phyloP scores from a whole-genome alignment of 1,140 invertebrate species.

The Drosophila santomea region DNA sequence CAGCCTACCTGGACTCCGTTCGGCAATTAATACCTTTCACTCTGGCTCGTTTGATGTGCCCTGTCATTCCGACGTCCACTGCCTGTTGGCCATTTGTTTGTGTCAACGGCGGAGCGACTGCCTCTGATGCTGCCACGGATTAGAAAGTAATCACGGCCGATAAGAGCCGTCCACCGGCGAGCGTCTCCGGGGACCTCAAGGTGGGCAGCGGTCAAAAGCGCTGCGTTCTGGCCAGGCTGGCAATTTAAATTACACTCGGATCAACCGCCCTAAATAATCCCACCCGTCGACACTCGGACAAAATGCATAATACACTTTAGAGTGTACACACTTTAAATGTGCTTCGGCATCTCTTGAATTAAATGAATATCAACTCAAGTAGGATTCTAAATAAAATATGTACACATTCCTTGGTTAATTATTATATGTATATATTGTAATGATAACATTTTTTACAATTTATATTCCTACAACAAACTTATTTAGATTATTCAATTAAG shows the following conservation, averaged over 20 bases:
- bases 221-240: constrained; percentile 45
- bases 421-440: too few species aligned
- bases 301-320: neutral
- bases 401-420: too few species aligned
- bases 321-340: too few species aligned
- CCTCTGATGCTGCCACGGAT: constrained; percentile 74
- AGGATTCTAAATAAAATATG: too few species aligned
- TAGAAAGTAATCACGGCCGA: constrained; percentile 82
- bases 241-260: constrained; percentile 70
- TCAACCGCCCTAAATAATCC: constrained; percentile 18
- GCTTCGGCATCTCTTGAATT: too few species aligned
- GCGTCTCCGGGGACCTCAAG: constrained; percentile 65
- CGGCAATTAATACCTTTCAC: constrained; percentile 82
- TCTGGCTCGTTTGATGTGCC: constrained; percentile 70
- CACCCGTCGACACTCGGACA: neutral
- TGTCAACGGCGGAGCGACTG: constrained; percentile 70
- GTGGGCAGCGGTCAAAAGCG: constrained; percentile 45
- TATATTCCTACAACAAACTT: too few species aligned
- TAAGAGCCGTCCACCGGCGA: constrained; percentile 66
- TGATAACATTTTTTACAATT: too few species aligned
- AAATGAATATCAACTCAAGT: too few species aligned
- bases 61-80: constrained; percentile 60
- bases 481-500: too few species aligned
- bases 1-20: constrained; percentile 62
- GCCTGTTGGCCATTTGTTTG: constrained; percentile 74